phyloP scores from a whole-genome alignment of 1,140 invertebrate species.

The Diprion similis region DNA sequence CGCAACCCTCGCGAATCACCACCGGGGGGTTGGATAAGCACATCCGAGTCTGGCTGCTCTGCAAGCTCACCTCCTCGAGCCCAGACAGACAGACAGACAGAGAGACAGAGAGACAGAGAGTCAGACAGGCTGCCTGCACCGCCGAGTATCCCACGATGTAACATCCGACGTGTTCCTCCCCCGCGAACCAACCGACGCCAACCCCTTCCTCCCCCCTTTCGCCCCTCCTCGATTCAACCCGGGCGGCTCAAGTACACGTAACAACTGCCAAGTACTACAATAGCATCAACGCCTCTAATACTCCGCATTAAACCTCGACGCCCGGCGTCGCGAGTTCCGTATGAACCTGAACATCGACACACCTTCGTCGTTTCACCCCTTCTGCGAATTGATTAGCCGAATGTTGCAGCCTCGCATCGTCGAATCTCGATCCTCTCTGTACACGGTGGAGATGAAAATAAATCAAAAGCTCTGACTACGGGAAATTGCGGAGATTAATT shows the following conservation, averaged over 20 bases:
- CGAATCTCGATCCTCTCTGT: no score
- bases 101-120: conserved; percentile 27
- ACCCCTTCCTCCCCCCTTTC: not conserved
- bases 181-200: conserved; percentile 5
- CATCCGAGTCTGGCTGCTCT: conserved; percentile 21
- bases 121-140: conserved; percentile 24
- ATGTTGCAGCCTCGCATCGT: no score
- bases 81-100: conserved; percentile 40
- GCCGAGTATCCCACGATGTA: conserved; percentile 22
- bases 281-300: conserved; percentile 51
- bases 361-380: no score
- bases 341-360: not conserved
- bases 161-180: conserved; percentile 27
- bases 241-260: conserved; percentile 26
- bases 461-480: no score
- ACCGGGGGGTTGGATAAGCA: conserved; percentile 31
- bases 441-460: no score
- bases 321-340: conserved; percentile 21
- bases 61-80: conserved; percentile 25
- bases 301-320: conserved; percentile 48
- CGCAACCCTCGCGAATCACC: not conserved
- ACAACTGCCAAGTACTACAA: conserved; percentile 53
- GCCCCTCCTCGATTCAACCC: not conserved
- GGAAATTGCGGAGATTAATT: no score
- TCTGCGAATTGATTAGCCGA: no score